Percentiles rank a stretch among this genome's conserved stretches.
Evolutionary conservation across 2,888 invertebrate species (phyloP).

Genomic region (Latrodectus hesperus): DNA sequence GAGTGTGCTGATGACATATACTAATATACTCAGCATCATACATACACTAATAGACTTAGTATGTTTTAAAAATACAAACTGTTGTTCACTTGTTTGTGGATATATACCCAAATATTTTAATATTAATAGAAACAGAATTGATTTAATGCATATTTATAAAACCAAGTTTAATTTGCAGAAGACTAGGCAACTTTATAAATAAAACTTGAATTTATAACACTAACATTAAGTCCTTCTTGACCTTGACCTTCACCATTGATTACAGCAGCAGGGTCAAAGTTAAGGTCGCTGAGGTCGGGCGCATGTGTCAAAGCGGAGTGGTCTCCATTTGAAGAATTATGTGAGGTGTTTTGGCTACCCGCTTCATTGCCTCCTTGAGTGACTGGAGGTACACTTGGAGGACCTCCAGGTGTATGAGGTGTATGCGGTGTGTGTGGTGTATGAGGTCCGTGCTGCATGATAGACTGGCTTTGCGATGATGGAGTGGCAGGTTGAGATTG

Average conservation of each 20-base stretch:
- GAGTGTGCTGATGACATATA: too few species aligned
- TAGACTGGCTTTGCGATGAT: constrained; percentile 45
- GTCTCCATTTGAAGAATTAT: constrained; percentile 71
- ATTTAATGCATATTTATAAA: too few species aligned
- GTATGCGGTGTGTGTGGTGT: constrained; percentile 81
- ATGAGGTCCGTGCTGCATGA: constrained; percentile 78
- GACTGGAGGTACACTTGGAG: constrained; percentile 68
- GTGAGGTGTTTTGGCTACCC: constrained; percentile 74
- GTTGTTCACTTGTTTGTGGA: too few species aligned
- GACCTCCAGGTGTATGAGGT: constrained; percentile 81
- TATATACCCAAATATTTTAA: too few species aligned
- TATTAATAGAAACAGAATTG: too few species aligned
- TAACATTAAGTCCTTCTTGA: constrained; percentile 92
- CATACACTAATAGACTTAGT: too few species aligned
- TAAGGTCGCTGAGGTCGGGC: constrained; percentile 80
- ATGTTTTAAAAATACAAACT: too few species aligned
- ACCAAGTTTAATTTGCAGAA: too few species aligned
- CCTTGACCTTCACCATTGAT: constrained; percentile 91
- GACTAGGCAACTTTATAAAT: too few species aligned
- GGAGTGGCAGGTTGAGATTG: constrained; percentile 54
- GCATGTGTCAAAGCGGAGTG: constrained; percentile 53
- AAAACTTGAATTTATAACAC: constrained; percentile 74
- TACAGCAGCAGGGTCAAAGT: constrained; percentile 93
- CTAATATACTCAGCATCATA: too few species aligned
- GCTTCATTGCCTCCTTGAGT: constrained; percentile 72